phyloP scores from a whole-genome alignment of 2,797 vertebrate genomes.

The Tenualosa thibaudeaui region DNA sequence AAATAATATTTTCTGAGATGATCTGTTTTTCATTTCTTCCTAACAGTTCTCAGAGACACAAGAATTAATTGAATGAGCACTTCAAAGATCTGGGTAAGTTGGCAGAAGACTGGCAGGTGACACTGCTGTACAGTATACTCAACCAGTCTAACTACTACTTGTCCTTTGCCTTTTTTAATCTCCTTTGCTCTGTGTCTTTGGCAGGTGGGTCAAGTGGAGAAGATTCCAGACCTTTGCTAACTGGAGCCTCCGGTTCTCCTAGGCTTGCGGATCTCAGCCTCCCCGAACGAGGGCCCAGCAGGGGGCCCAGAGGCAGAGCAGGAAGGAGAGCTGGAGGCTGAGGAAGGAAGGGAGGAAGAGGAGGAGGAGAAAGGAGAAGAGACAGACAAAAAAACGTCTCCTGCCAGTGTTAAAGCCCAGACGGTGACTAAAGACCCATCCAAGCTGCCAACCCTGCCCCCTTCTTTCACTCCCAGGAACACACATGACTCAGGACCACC shows the following conservation, averaged over 20 bases:
- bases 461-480: conserved; percentile 46
- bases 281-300: conserved; percentile 58
- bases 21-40: conserved; percentile 9
- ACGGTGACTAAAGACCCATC: conserved; percentile 45
- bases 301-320: conserved; percentile 63
- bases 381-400: conserved; percentile 44
- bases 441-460: conserved; percentile 53
- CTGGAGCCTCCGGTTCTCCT: conserved; percentile 67
- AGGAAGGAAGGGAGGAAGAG: conserved; percentile 48
- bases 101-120: too few species aligned
- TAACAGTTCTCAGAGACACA: conserved; percentile 80
- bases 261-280: conserved; percentile 72
- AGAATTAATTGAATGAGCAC: conserved; percentile 79
- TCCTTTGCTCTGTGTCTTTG: conserved; percentile 29
- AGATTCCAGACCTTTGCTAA: conserved; percentile 74
- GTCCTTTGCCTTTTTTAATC: background rate
- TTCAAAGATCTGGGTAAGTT: conserved; percentile 61
- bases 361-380: conserved; percentile 53
- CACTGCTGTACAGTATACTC: too few species aligned
- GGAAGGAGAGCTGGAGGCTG: conserved; percentile 63
- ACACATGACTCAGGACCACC: conserved; percentile 76
- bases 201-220: conserved; percentile 32
- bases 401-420: conserved; percentile 56
- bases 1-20: background rate
- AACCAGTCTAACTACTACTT: background rate